Evolutionary conservation across 2,797 vertebrate genomes (phyloP), one percentile per base, ranked within the genome.

Genomic region (Tadarida brasiliensis): DNA sequence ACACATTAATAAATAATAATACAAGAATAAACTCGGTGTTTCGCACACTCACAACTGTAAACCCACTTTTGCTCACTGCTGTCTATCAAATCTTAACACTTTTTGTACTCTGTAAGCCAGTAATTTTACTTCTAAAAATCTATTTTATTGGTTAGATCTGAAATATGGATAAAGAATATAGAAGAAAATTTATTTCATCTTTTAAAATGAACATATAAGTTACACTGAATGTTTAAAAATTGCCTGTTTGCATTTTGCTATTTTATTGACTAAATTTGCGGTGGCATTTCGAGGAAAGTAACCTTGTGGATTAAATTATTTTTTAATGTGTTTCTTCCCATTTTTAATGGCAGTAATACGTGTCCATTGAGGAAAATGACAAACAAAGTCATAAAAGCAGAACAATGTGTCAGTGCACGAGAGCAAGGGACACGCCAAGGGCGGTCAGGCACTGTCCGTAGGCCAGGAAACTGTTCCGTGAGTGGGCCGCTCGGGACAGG

Each of bases 281-380:
- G 28, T n/a, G 17, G 39, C 12, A 84, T 68, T 92, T 87, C 77
- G 76, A 90, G 76, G 47, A 44, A 84, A 30, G 30, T 87, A 39
- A 70, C 68, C n/a, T 67, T 94, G 54, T 0, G 15, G 30, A 56
- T 49, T 44, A 73, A 57, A 7, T 47, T 54, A 39, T 61, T 70
- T 63, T 30, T 59, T 54, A 33, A 30, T 76, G 39, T 44, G 39
- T 85, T 49, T 80, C 22, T 63, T 30, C 11, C 1, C 5, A 6
- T 16, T 88, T 90, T 94, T 88, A 67, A 83, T 83, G 51, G 44
- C 20, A 87, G 68, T 77, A 70, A 90, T 71, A 51, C 2, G 39
- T 19, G 20, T 57, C 44, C 6, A 54, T n/a, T 84, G 87, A 57
- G 57, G 30, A 90, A 68, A 95, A 80, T 65, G 83, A 74, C 4